Evolutionary conservation across 2,888 invertebrate species (phyloP), one percentile per base, ranked within the genome.

Genomic region (Eupithecia centaureata): DNA sequence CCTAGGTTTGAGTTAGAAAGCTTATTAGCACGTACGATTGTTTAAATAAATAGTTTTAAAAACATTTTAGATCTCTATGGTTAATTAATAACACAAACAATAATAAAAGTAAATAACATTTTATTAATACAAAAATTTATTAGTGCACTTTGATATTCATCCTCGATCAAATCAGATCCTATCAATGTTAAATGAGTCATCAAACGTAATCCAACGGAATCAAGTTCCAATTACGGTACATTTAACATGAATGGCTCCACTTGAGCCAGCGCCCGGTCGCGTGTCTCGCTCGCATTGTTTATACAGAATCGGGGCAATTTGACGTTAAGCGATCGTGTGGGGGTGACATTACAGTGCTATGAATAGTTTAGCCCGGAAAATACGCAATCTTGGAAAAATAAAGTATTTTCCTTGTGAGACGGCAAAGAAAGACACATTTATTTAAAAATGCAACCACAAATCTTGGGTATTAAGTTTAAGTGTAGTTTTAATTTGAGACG

Each of bases 201-300:
- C 82, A 77, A 79, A 77, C 65, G 66, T 74, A 74, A 81, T 81
- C 77, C 70, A 79, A 82, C 82, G 85, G 88, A 88, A 89, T 90
- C 86, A 88, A 89, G 87, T 89, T 88, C 83, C 86, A 86, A 90
- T 88, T 86, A 89, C 90, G 87, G 88, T 88, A 89, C 91, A 91
- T 92, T 92, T 87, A 85, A 77, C 85, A 82, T 81, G 79, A 89
- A 90, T 87, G 74, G 84, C 74, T 73, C 79, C 82, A 82, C 83
- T 85, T 81, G 81, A 83, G 82, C 82, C 78, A 75, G 73, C 74
- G 76, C 68, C 75, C 68, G 67, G 86, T 78, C 91, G 82, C 91
- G 91, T 90, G 91, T 76, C 90, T 73, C 38, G 74, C 80, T 67
- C 70, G 73, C 80, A 87, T 90, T 92, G 91, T 91, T 91, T 91